A percentile compares a stretch with the other conserved stretches of the same genome.
Conservation (phyloP, 1,140 invertebrate species). For the Drosophila rufa region DNA sequence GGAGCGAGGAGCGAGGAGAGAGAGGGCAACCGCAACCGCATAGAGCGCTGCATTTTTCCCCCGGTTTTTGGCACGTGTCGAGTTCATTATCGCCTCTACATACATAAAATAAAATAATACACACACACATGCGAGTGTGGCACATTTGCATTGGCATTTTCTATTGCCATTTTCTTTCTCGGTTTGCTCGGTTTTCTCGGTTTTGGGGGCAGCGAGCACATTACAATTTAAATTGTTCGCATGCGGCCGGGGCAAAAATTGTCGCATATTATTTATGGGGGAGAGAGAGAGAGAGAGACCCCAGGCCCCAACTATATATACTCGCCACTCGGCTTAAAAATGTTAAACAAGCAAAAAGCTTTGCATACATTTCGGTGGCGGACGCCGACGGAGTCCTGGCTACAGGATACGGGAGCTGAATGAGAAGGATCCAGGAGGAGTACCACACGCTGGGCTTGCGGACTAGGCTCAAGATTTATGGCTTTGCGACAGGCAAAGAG, state of each 20-base stretch:
- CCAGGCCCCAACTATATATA: not conserved
- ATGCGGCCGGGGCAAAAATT: constrained; percentile 61
- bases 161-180: constrained; percentile 58
- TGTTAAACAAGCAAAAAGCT: constrained; percentile 74
- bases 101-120: constrained; percentile 29
- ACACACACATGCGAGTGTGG: constrained; percentile 1
- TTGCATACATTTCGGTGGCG: constrained; percentile 54
- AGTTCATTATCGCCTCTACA: constrained; percentile 77
- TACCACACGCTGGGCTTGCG: constrained; percentile 53
- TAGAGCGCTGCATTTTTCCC: constrained; percentile 39
- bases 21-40: constrained; percentile 38
- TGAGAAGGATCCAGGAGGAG: constrained; percentile 8
- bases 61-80: constrained; percentile 46
- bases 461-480: constrained; percentile 77
- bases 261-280: constrained; percentile 77
- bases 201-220: constrained; percentile 48
- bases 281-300: not conserved
- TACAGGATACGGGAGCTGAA: not conserved
- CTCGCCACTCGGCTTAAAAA: constrained; percentile 56
- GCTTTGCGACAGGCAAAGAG: constrained; percentile 45
- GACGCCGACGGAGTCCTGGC: constrained; percentile 2
- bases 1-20: not conserved
- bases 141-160: constrained; percentile 63
- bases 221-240: constrained; percentile 79
- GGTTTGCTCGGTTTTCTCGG: constrained; percentile 44